Conservation (phyloP, 2,888 invertebrate genomes). For the Ornithoptera priamus region DNA sequence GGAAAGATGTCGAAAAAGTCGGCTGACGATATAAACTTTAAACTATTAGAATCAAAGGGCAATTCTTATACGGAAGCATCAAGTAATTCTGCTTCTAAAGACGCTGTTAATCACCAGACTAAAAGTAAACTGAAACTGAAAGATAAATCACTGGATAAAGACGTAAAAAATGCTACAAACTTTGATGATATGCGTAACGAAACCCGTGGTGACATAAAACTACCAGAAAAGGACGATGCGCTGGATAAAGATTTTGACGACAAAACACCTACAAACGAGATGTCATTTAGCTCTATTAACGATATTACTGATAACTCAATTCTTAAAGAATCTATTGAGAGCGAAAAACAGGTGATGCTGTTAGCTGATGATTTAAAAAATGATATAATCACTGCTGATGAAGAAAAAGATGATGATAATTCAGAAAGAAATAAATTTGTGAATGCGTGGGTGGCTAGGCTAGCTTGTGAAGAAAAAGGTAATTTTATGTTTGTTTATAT, state of each 20-base stretch:
- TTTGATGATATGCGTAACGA: constrained; percentile 59
- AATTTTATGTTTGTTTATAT: neutral
- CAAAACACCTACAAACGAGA: constrained; percentile 75
- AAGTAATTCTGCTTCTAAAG: constrained; percentile 40
- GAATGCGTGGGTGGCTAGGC: constrained; percentile 71
- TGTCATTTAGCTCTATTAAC: constrained; percentile 72
- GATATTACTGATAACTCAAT: constrained; percentile 75
- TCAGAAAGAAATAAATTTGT: constrained; percentile 76
- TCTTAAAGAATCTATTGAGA: constrained; percentile 73
- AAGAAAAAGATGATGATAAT: constrained; percentile 76
- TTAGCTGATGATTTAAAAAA: constrained; percentile 73
- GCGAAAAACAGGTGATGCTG: constrained; percentile 68
- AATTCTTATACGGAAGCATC: constrained; percentile 40
- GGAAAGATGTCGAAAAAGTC: constrained; percentile 56
- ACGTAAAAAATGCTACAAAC: constrained; percentile 67
- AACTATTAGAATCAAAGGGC: constrained; percentile 49
- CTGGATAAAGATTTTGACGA: constrained; percentile 62
- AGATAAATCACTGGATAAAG: constrained; percentile 62
- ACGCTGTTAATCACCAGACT: constrained; percentile 52
- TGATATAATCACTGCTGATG: constrained; percentile 74
- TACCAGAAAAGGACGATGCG: constrained; percentile 52
- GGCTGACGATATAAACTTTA: constrained; percentile 57
- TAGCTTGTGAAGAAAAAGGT: constrained; percentile 75
- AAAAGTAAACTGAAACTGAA: constrained; percentile 57
- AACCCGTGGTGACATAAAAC: constrained; percentile 49